Conservation (phyloP, 1,140 invertebrate genomes). For the Drosophila lacteicornis region DNA sequence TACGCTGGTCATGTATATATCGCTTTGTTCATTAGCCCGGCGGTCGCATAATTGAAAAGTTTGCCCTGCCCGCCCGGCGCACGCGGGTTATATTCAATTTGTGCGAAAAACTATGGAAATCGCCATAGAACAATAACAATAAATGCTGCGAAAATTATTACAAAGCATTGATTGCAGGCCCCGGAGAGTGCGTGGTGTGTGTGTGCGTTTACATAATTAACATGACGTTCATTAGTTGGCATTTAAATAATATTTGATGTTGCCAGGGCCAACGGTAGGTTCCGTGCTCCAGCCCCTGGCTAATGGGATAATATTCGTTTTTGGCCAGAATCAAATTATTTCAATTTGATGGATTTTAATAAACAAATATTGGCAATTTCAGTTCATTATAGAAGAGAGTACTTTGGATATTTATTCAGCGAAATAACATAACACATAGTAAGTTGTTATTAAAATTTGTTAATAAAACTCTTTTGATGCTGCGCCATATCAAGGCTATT, state of each 20-base stretch:
- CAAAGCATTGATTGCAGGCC: slow-evolving; percentile 14
- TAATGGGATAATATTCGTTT: slow-evolving; percentile 53
- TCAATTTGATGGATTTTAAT: slow-evolving; percentile 65
- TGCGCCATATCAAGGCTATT: slow-evolving; percentile 25
- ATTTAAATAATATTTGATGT: slow-evolving; percentile 51
- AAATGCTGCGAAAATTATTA: slow-evolving; percentile 49
- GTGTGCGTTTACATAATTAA: slow-evolving; percentile 69
- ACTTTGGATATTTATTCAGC: slow-evolving; percentile 13
- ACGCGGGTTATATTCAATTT: slow-evolving; percentile 71
- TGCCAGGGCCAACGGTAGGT: slow-evolving; percentile 6
- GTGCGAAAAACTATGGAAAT: slow-evolving; percentile 44
- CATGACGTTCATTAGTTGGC: slow-evolving; percentile 64
- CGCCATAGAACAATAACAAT: slow-evolving; percentile 54
- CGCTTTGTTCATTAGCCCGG: slow-evolving; percentile 68
- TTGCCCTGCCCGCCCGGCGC: slow-evolving; percentile 26
- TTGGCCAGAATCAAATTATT: slow-evolving; percentile 49
- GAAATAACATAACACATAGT: background rate
- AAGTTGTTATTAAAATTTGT: background rate
- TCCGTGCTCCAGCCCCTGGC: background rate
- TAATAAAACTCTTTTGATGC: background rate
- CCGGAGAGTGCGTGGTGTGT: background rate
- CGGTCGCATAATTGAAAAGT: slow-evolving; percentile 68
- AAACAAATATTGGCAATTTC: slow-evolving; percentile 56
- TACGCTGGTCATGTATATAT: slow-evolving; percentile 15
- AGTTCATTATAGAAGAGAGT: slow-evolving; percentile 49